Evolutionary conservation across 2,888 invertebrate species (phyloP).

Genomic region (Laspeyria flexula): DNA sequence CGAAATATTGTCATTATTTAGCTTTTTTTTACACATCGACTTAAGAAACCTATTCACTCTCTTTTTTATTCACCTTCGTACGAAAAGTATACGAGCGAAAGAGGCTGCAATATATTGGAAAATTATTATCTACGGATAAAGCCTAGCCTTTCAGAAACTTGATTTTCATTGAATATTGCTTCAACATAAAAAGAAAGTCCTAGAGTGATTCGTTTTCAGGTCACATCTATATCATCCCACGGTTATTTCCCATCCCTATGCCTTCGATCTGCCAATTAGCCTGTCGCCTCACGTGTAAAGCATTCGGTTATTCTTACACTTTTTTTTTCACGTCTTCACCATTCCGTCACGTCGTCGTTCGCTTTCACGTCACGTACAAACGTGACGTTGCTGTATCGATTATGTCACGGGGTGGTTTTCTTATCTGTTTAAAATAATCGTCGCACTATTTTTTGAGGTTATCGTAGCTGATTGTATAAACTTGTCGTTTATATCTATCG

Average conservation of each 20-base stretch:
- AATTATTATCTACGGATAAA: no score
- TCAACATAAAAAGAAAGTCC: no score
- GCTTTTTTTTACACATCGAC: no score
- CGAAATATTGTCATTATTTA: no score
- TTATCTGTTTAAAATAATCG: neutral
- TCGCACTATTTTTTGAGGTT: neutral
- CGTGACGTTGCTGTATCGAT: slow-evolving; percentile 4
- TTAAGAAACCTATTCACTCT: no score
- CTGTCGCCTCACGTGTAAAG: slow-evolving; percentile 22
- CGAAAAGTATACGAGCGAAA: no score
- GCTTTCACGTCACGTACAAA: slow-evolving; percentile 7
- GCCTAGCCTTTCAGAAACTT: no score
- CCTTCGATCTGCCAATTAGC: slow-evolving; percentile 34
- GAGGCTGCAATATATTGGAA: no score
- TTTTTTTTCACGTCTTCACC: slow-evolving; percentile 4
- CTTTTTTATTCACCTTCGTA: no score
- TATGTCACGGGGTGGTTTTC: neutral
- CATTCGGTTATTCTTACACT: slow-evolving; percentile 24
- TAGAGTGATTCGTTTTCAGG: neutral
- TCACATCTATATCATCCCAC: slow-evolving; percentile 8
- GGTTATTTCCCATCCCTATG: slow-evolving; percentile 11
- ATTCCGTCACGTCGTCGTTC: slow-evolving; percentile 8
- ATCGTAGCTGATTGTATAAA: no score
- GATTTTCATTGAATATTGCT: no score
- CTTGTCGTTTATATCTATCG: no score